Conservation (phyloP, 2,888 invertebrate species). For the Diogma glabrata region DNA sequence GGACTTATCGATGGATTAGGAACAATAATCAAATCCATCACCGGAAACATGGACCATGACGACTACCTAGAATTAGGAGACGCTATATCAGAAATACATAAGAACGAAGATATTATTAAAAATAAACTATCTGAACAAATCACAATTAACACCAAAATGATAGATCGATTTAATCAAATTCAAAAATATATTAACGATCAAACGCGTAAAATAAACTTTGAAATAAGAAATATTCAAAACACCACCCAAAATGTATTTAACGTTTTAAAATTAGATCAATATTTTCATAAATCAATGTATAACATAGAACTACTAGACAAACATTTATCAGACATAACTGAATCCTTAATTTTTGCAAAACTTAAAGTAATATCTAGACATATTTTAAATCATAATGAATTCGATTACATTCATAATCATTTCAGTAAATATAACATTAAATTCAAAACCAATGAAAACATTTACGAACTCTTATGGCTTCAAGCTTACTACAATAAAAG, state of each 20-base stretch:
- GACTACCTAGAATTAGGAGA: background rate
- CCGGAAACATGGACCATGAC: background rate
- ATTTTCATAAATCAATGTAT: background rate
- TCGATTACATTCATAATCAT: background rate
- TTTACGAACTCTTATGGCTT: background rate
- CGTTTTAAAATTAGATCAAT: background rate
- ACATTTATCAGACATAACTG: background rate
- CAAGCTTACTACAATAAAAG: background rate
- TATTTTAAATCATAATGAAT: background rate
- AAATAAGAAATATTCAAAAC: background rate
- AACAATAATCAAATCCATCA: background rate
- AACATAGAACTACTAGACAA: background rate
- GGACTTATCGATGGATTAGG: background rate
- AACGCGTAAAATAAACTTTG: background rate
- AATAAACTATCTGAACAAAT: background rate
- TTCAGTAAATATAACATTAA: background rate
- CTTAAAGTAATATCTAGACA: background rate
- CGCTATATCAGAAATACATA: background rate
- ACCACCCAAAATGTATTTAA: background rate
- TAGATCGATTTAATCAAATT: background rate
- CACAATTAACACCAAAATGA: background rate
- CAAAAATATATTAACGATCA: background rate
- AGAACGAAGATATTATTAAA: background rate
- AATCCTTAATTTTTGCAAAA: background rate
- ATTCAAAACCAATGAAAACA: background rate